Conservation (phyloP, 2,113 vertebrate genomes). For the Terrapene triunguis region DNA sequence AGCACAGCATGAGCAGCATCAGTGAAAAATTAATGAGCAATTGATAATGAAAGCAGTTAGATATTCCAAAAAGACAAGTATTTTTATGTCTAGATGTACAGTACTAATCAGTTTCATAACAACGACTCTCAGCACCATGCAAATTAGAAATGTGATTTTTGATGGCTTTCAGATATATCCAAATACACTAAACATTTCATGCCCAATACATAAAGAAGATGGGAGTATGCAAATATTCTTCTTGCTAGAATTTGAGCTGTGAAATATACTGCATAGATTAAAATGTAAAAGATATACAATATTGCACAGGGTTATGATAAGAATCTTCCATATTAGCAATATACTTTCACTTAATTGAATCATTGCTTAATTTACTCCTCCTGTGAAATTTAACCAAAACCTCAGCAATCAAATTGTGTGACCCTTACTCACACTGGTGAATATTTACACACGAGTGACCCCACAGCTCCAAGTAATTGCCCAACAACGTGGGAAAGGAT, state of each 20-base stretch:
- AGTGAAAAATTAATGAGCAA: slow-evolving; percentile 45
- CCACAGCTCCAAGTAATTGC: not conserved
- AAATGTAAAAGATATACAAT: not conserved
- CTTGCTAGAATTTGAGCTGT: not conserved
- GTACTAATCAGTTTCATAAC: slow-evolving; percentile 14
- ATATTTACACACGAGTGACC: not conserved
- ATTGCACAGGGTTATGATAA: no score
- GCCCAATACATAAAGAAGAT: not conserved
- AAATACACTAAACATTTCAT: not conserved
- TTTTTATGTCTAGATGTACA: slow-evolving; percentile 64
- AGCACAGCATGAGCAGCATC: not conserved
- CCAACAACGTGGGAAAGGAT: not conserved
- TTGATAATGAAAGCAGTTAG: slow-evolving; percentile 54
- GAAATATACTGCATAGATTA: not conserved
- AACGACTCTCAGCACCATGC: not conserved
- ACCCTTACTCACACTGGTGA: not conserved
- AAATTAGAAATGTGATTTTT: not conserved
- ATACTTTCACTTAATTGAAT: not conserved
- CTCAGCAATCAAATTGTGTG: not conserved
- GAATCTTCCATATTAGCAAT: not conserved
- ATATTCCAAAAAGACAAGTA: slow-evolving; percentile 29
- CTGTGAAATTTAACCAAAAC: not conserved
- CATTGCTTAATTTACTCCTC: not conserved
- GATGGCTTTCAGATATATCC: not conserved
- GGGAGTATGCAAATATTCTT: not conserved